A percentile compares a stretch with the other conserved stretches of the same genome.
Conservation (phyloP, 1,140 invertebrate species). For the Macrotrachela quadricornifera region DNA sequence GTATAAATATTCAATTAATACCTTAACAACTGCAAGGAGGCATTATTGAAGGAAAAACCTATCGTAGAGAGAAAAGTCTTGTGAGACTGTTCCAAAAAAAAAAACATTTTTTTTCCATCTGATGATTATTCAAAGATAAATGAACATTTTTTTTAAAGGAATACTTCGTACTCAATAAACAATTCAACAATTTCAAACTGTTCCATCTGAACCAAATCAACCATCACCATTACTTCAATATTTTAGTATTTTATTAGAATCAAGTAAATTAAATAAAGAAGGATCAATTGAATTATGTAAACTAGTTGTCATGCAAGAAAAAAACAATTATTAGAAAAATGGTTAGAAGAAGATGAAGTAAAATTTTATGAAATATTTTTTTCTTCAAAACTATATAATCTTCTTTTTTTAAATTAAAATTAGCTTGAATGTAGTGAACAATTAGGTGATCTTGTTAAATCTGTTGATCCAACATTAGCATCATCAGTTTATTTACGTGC, state of each 20-base stretch:
- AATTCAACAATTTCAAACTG: slow-evolving; percentile 89
- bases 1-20: too few species aligned
- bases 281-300: slow-evolving; percentile 90
- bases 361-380: too few species aligned
- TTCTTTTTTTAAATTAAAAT: too few species aligned
- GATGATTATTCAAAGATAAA: too few species aligned
- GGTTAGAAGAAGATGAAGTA: slow-evolving; percentile 99
- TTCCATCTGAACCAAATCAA: slow-evolving; percentile 72
- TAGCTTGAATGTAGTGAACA: too few species aligned
- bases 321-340: slow-evolving; percentile 90
- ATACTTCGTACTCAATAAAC: slow-evolving; percentile 88
- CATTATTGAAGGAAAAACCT: too few species aligned
- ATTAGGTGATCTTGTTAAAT: slow-evolving; percentile 81
- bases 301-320: slow-evolving; percentile 59
- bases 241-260: slow-evolving; percentile 90
- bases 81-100: too few species aligned
- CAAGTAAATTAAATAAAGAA: slow-evolving; percentile 75
- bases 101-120: too few species aligned
- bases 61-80: too few species aligned
- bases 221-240: slow-evolving; percentile 89
- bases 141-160: too few species aligned
- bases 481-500: slow-evolving; percentile 87
- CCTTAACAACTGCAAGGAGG: too few species aligned
- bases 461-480: slow-evolving; percentile 77
- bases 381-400: too few species aligned